Percentiles rank a stretch among this genome's conserved stretches.
Evolutionary conservation across 2,797 vertebrate species (phyloP).

Genomic region (Acestrorhynchus altus): DNA sequence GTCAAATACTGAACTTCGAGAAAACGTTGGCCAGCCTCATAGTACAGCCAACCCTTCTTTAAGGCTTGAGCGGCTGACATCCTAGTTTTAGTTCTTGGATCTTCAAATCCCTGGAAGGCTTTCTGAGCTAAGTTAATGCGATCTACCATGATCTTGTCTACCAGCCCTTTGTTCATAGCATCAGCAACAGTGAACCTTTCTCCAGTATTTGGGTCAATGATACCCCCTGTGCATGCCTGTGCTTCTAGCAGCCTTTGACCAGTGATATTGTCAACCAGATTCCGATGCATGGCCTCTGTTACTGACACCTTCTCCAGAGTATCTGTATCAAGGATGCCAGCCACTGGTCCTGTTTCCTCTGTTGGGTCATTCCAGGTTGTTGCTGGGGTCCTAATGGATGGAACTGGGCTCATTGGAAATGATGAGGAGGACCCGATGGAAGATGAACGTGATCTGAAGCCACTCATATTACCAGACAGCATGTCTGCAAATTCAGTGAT

Average conservation of each 20-base stretch:
- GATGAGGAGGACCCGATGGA: constrained; percentile 95
- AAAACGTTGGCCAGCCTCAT: constrained; percentile 95
- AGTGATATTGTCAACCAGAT: constrained; percentile 95
- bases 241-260: constrained; percentile 95
- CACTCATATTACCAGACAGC: constrained; percentile 91
- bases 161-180: constrained; percentile 88
- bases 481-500: constrained; percentile 98
- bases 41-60: constrained; percentile 98
- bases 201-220: constrained; percentile 90
- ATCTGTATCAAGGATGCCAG: constrained; percentile 95
- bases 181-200: constrained; percentile 88
- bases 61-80: constrained; percentile 98
- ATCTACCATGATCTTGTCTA: constrained; percentile 98
- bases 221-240: constrained; percentile 96
- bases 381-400: constrained; percentile 78
- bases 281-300: constrained; percentile 95
- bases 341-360: constrained; percentile 93
- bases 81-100: constrained; percentile 95
- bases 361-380: constrained; percentile 90
- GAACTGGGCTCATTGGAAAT: constrained; percentile 83
- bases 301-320: constrained; percentile 96
- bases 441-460: constrained; percentile 90
- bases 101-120: constrained; percentile 95
- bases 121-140: constrained; percentile 97
- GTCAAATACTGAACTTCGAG: constrained; percentile 98